These are phyloP conservation scores for Acronicta leporina DNA, from an alignment of 2,888 invertebrate genomes.

Conservation along the genomic window DNA sequence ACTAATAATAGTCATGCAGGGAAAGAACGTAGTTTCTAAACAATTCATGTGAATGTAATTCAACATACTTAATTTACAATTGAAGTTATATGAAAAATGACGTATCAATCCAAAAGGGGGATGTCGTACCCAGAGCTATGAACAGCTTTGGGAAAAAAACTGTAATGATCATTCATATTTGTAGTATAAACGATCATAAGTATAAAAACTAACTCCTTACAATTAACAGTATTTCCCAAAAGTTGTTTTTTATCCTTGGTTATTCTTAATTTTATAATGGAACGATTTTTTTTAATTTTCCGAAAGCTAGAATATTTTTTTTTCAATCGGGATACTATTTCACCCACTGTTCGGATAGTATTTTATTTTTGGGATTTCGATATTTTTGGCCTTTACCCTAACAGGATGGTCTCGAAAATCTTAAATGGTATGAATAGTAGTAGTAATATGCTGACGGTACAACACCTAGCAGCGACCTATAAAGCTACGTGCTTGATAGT, in stretches of 20 bases:
- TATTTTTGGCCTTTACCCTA: neutral
- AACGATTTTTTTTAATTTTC: neutral
- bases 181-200: too few species aligned
- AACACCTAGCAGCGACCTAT: conserved; percentile 82
- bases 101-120: neutral
- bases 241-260: too few species aligned
- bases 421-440: conserved; percentile 7
- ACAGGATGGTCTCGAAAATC: conserved; percentile 3
- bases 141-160: too few species aligned
- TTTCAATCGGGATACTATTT: too few species aligned
- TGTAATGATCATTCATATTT: too few species aligned
- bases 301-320: neutral
- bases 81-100: neutral
- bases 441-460: conserved; percentile 71
- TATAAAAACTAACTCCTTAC: too few species aligned
- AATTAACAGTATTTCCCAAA: too few species aligned
- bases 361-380: too few species aligned
- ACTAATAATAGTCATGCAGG: conserved; percentile 29
- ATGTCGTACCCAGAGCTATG: too few species aligned
- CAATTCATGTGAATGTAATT: conserved; percentile 35
- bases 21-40: conserved; percentile 39
- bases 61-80: neutral
- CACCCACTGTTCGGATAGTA: neutral
- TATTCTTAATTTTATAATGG: too few species aligned
- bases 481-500: conserved; percentile 85